Evolutionary conservation across 2,888 invertebrate species (phyloP), one percentile per base, ranked within the genome.

Genomic region (Diploptera punctata): DNA sequence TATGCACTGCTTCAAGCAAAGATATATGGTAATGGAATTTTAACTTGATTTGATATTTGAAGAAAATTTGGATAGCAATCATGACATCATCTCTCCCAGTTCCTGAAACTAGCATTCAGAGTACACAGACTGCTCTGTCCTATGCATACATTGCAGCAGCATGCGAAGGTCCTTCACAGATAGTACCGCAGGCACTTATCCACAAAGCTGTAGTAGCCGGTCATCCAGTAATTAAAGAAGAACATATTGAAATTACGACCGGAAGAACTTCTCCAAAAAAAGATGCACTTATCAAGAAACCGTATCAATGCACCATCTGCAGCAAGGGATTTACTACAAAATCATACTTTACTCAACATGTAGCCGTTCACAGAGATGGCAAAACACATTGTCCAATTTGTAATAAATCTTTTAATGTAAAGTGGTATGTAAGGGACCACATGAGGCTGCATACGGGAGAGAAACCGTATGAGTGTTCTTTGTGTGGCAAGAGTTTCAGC

Each of bases 401-500:
- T 33, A 65, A 65, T 44, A 65, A 65, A 18, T 44, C 44, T 9
- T 65, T 65, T 24, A 65, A 43, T 29, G 65, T 65, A 3, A 65
- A 65, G 18, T 65, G 65, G 65, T 65, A 65, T 29, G 44, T 65
- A 44, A 43, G 47, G 29, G 65, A 65, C 65, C 65, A 65, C 13
- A 65, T 65, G 65, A 43, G 65, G 10, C 43, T 65, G 24, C 65
- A 65, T 29, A 65, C 65, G 3, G 65, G 65, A 0, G 65, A 65
- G 65, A 65, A 65, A 19, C 65, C 65, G 4, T 65, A 44, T n/a
- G 47, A 43, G 13, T 65, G 65, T 44, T 47, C 18, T 7, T n/a
- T 65, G 44, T 65, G 65, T 65, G 65, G 47, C 9, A 65, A 65
- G 44, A 29, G 44, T 65, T 65, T 65, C 65, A 65, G 65, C 43